Evolutionary conservation across 2,888 invertebrate genomes (phyloP).

Genomic region (Microdon myrmicae): DNA sequence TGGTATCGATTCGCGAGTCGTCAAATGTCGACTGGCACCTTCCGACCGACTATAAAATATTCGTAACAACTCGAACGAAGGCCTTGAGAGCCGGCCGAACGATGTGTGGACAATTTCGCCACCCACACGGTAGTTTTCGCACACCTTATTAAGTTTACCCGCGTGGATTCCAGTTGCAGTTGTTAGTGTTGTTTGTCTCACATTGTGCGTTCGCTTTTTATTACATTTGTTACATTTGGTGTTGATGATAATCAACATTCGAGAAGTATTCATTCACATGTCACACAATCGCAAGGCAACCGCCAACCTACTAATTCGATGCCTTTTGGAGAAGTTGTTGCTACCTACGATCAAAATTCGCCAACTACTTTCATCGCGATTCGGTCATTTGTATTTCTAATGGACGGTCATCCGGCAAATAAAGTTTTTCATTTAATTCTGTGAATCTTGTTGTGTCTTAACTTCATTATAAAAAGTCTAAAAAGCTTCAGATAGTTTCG

Average conservation of each 20-base stretch:
- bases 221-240: constrained; percentile 30
- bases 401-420: no score
- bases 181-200: no score
- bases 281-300: constrained; percentile 10
- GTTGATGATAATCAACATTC: constrained; percentile 32
- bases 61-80: constrained; percentile 31
- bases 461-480: no score
- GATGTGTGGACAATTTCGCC: constrained; percentile 37
- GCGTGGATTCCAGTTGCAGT: constrained; percentile 24
- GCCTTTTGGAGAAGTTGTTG: constrained; percentile 4
- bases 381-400: constrained; percentile 3
- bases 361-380: no score
- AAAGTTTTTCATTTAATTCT: no score
- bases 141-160: constrained; percentile 40
- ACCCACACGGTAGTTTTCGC: constrained; percentile 32
- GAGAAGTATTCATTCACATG: constrained; percentile 22
- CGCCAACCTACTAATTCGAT: constrained; percentile 29
- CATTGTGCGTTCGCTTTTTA: no score
- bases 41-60: constrained; percentile 8
- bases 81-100: constrained; percentile 18
- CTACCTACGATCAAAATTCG: neutral
- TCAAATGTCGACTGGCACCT: constrained; percentile 34
- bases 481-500: no score
- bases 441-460: no score
- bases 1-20: constrained; percentile 32